A percentile compares a stretch with the other conserved stretches of the same genome.
phyloP scores from a whole-genome alignment of 2,797 vertebrate species.

The Acridotheres tristis region DNA sequence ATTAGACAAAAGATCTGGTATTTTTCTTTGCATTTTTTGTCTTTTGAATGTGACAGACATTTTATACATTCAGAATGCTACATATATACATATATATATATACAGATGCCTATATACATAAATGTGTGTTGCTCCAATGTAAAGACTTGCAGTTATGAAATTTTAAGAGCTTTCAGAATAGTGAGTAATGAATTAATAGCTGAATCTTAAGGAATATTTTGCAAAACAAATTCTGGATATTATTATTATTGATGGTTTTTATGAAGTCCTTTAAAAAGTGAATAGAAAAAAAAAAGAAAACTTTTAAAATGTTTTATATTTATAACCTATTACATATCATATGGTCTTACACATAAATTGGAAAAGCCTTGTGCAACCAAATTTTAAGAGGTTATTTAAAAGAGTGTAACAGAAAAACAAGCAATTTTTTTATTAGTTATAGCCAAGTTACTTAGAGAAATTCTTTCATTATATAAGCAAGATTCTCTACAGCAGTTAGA shows the following conservation, averaged over 20 bases:
- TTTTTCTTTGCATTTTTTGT: background rate
- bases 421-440: background rate
- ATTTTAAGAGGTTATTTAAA: background rate
- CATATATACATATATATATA: background rate
- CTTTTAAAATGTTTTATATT: background rate
- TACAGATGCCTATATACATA: too few species aligned
- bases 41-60: background rate
- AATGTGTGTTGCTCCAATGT: background rate
- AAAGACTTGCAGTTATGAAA: background rate
- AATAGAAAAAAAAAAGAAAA: background rate
- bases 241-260: background rate
- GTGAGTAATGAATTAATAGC: background rate
- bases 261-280: background rate
- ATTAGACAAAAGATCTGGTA: background rate
- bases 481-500: background rate
- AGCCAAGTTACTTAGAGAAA: background rate
- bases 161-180: background rate
- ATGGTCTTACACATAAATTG: background rate
- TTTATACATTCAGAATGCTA: background rate
- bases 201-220: background rate
- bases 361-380: background rate
- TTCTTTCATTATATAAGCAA: background rate
- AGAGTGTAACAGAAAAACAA: background rate
- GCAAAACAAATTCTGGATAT: background rate
- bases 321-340: background rate